Percentiles rank a stretch among this genome's conserved stretches.
phyloP scores from a whole-genome alignment of 2,888 invertebrate genomes.

The Lycia hirtaria region DNA sequence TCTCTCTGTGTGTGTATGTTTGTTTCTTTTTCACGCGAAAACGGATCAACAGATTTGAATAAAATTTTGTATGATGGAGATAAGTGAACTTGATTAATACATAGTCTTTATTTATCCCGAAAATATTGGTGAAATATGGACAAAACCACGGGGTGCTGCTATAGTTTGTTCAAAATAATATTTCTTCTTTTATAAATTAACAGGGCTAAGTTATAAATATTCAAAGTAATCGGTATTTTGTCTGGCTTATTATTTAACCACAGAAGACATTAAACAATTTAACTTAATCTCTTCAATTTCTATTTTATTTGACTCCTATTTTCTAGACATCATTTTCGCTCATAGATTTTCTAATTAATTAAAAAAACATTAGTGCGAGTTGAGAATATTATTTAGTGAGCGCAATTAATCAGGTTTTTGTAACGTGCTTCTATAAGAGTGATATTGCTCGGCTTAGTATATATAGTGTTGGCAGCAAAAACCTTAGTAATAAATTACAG shows the following conservation, averaged over 20 bases:
- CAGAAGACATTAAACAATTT: no score
- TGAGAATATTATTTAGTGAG: constrained; percentile 5
- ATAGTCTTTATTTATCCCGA: no score
- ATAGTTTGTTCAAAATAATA: no score
- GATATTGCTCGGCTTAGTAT: constrained; percentile 10
- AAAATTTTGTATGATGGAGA: no score
- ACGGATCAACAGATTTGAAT: background rate
- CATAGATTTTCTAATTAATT: background rate
- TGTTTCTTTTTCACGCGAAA: background rate
- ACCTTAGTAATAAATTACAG: constrained; percentile 27
- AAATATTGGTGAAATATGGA: no score
- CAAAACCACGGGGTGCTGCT: no score
- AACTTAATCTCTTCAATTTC: no score
- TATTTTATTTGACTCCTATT: no score
- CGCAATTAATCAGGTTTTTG: constrained; percentile 12
- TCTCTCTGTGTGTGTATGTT: background rate
- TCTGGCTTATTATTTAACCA: no score
- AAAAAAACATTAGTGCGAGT: background rate
- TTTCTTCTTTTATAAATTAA: no score
- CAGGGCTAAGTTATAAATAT: no score
- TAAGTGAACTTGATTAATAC: background rate
- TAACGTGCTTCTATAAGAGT: constrained; percentile 11
- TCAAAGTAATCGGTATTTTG: no score
- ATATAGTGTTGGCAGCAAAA: constrained; percentile 19
- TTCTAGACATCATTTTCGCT: background rate